Percentiles rank a stretch among this genome's conserved stretches.
These are phyloP conservation scores for Zophobas atratus DNA, from an alignment of 1,140 invertebrate genomes.

Conservation along the genomic window DNA sequence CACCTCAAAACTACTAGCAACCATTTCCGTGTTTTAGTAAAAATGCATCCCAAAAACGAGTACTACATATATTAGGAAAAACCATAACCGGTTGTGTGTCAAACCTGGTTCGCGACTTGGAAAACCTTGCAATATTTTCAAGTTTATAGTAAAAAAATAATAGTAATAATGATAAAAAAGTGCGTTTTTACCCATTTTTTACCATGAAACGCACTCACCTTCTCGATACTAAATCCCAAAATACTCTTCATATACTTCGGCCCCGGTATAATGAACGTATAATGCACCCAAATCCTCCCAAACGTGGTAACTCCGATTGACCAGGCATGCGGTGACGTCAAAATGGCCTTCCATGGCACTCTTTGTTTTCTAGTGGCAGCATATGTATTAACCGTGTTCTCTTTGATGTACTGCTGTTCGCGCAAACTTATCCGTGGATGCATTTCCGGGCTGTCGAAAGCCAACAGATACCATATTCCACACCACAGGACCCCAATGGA, in stretches of 20 bases:
- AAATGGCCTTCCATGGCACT: conserved; percentile 84
- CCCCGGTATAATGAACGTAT: conserved; percentile 79
- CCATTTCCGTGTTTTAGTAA: too few relatives aligned
- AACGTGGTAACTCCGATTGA: conserved; percentile 84
- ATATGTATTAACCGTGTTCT: conserved; percentile 73
- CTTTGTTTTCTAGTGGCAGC: conserved; percentile 66
- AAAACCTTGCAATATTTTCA: too few relatives aligned
- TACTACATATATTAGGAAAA: too few relatives aligned
- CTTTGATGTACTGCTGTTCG: conserved; percentile 81
- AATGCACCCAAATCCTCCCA: conserved; percentile 82
- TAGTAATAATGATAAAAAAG: too few relatives aligned
- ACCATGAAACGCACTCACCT: conserved; percentile 66
- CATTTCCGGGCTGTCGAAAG: conserved; percentile 80
- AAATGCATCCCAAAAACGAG: too few relatives aligned
- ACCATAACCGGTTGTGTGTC: too few relatives aligned
- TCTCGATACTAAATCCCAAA: conserved; percentile 78
- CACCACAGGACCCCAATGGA: conserved; percentile 75
- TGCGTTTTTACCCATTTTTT: too few relatives aligned
- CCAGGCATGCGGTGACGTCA: conserved; percentile 86
- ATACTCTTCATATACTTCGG: conserved; percentile 83
- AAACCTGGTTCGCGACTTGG: too few relatives aligned
- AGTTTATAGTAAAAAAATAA: too few relatives aligned
- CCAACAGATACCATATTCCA: conserved; percentile 81
- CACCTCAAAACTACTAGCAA: too few relatives aligned
- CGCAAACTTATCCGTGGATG: conserved; percentile 82